Percentiles rank a stretch among this genome's conserved stretches.
These are phyloP conservation scores for Pontoporia blainvillei DNA, from an alignment of 2,113 vertebrate genomes.

Conservation along the genomic window DNA sequence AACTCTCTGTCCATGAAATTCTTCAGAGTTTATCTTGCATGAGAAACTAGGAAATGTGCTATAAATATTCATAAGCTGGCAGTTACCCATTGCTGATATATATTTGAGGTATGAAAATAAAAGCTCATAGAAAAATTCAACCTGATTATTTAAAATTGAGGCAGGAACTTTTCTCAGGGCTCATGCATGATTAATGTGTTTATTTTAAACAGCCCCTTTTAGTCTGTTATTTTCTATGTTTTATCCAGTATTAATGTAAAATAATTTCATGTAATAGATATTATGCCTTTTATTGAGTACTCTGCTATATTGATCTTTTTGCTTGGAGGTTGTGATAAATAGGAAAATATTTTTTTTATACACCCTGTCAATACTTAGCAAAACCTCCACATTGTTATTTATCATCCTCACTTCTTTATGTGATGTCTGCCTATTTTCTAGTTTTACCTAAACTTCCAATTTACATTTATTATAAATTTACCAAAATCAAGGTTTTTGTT, in stretches of 20 bases:
- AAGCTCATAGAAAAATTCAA: slow-evolving; percentile 17
- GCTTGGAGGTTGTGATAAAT: background rate
- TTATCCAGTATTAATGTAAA: background rate
- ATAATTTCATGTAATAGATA: background rate
- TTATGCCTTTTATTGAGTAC: background rate
- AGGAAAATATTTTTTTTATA: background rate
- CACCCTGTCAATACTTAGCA: background rate
- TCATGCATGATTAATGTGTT: background rate
- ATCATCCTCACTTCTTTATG: background rate
- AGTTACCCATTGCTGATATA: background rate
- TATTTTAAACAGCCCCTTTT: background rate
- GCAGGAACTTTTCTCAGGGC: background rate
- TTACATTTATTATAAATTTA: background rate
- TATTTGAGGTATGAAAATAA: slow-evolving; percentile 42
- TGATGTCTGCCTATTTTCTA: background rate
- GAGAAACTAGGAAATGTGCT: slow-evolving; percentile 39
- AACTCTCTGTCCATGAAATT: slow-evolving; percentile 50
- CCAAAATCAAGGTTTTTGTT: background rate
- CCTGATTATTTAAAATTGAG: slow-evolving; percentile 6
- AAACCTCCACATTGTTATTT: background rate
- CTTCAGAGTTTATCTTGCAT: slow-evolving; percentile 54
- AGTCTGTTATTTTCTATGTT: background rate
- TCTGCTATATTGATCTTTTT: background rate
- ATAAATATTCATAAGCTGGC: slow-evolving; percentile 59
- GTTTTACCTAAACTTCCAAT: background rate